A percentile compares a stretch with the other conserved stretches of the same genome.
Conservation (phyloP, 92 coral and sea anemone species). For the Palythoa heliodiscus region DNA sequence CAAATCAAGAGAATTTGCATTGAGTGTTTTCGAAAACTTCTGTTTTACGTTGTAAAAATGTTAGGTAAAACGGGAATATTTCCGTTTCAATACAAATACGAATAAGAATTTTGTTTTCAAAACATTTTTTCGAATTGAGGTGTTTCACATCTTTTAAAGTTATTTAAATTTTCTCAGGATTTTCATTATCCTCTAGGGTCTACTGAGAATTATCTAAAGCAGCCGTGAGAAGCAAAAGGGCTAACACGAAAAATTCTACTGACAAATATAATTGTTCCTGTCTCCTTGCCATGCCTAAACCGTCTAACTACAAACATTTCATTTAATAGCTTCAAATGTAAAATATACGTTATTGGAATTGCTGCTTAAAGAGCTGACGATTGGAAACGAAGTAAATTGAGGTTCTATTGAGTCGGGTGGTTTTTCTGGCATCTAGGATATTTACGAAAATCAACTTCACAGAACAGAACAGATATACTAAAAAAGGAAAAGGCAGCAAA, state of each 20-base stretch:
- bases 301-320: not conserved
- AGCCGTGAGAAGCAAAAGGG: not conserved
- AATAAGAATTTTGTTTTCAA: conserved; percentile 24
- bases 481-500: too few relatives aligned
- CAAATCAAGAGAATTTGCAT: conserved; percentile 9
- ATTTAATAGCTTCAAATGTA: not conserved
- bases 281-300: not conserved
- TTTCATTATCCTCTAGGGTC: not conserved
- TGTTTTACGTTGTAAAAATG: conserved; percentile 1
- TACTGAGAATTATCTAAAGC: not conserved
- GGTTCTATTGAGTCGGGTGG: not conserved
- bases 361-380: conserved; percentile 8
- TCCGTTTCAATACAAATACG: conserved; percentile 16
- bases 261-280: not conserved
- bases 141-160: not conserved
- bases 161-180: not conserved
- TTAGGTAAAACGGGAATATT: conserved; percentile 25
- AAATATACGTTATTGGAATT: not conserved
- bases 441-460: not conserved
- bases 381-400: not conserved
- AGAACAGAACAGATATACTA: not conserved
- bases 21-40: not conserved
- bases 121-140: not conserved
- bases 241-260: not conserved
- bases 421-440: not conserved